Evolutionary conservation across 2,797 vertebrate genomes (phyloP).

Genomic region (Dendrocincla fuliginosa): DNA sequence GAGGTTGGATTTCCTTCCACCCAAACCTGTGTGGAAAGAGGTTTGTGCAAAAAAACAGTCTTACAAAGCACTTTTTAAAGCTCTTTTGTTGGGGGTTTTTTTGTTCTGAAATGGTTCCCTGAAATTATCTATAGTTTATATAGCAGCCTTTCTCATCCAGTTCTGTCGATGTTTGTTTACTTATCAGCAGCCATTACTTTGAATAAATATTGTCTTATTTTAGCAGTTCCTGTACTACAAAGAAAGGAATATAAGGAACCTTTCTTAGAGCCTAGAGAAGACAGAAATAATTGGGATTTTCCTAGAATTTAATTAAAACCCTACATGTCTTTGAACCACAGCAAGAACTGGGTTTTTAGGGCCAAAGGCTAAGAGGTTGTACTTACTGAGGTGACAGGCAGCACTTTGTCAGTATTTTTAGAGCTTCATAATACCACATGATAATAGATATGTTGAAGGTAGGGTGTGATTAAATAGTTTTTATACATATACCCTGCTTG

Average conservation of each 20-base stretch:
- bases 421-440: background rate
- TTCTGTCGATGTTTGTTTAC: background rate
- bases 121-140: background rate
- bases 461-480: background rate
- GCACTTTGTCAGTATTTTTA: background rate
- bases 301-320: background rate
- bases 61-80: background rate
- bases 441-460: background rate
- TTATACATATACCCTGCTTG: background rate
- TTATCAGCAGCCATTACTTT: background rate
- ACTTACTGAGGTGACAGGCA: background rate
- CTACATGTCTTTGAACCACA: background rate
- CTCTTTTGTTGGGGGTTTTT: too few species aligned
- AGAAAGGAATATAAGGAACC: background rate
- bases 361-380: background rate
- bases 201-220: background rate
- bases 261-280: background rate
- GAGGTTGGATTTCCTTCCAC: slow-evolving; percentile 98
- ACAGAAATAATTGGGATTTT: background rate
- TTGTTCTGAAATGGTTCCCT: background rate
- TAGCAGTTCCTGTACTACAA: background rate
- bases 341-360: background rate
- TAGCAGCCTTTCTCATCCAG: background rate
- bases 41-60: slow-evolving; percentile 68
- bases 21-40: slow-evolving; percentile 93